Evolutionary conservation across 1,140 invertebrate genomes (phyloP).

Genomic region (Eulimnadia texana): DNA sequence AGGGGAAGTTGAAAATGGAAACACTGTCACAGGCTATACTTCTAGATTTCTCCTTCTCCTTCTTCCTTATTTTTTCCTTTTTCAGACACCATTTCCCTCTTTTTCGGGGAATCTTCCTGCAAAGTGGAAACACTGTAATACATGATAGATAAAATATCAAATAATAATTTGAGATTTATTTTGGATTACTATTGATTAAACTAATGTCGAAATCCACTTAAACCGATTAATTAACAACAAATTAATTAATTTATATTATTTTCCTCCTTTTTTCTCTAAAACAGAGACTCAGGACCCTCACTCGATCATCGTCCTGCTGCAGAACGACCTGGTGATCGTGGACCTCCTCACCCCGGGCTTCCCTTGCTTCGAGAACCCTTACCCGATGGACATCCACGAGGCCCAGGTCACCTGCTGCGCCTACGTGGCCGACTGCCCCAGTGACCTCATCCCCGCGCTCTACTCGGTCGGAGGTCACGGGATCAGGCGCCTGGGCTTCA

Average conservation of each 20-base stretch:
- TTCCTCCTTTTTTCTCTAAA: no score
- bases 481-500: conserved; percentile 67
- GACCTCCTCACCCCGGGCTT: conserved; percentile 88
- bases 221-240: no score
- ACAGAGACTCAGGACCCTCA: conserved; percentile 92
- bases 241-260: no score
- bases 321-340: conserved; percentile 95
- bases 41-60: no score
- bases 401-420: conserved; percentile 89
- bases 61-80: no score
- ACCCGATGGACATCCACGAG: conserved; percentile 98
- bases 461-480: conserved; percentile 64
- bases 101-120: no score
- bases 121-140: not conserved
- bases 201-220: no score
- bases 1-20: no score
- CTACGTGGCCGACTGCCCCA: conserved; percentile 93
- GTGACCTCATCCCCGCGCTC: conserved; percentile 86
- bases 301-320: conserved; percentile 89
- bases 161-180: conserved; percentile 3
- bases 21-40: no score
- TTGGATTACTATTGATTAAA: conserved; percentile 1
- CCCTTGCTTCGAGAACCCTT: conserved; percentile 97
- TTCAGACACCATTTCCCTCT: no score
- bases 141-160: no score